These are phyloP conservation scores for Acanthisitta chloris DNA, from an alignment of 2,113 vertebrate genomes.

Conservation along the genomic window DNA sequence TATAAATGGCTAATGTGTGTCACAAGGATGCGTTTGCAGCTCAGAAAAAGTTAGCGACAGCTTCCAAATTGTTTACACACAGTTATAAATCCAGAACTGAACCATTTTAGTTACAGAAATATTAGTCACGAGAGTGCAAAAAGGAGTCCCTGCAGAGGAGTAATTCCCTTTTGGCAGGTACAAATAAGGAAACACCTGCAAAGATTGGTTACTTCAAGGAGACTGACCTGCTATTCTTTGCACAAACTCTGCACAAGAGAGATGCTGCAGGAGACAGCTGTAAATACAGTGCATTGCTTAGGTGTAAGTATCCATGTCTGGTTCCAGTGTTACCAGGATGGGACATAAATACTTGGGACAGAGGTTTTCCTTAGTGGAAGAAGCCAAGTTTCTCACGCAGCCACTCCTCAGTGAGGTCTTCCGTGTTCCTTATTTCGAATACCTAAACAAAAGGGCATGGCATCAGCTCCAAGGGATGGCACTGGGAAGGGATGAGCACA, in stretches of 20 bases:
- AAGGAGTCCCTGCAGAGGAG: slow-evolving; percentile 75
- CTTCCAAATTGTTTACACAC: slow-evolving; percentile 60
- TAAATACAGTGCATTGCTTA: slow-evolving; percentile 78
- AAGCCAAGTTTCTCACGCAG: slow-evolving; percentile 92
- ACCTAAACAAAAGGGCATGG: slow-evolving; percentile 77
- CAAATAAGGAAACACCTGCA: slow-evolving; percentile 69
- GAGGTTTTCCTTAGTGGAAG: slow-evolving; percentile 85
- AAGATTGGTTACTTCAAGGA: slow-evolving; percentile 75
- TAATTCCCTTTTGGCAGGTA: slow-evolving; percentile 73
- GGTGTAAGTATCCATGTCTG: slow-evolving; percentile 74
- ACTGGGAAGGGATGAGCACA: background rate
- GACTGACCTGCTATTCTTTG: slow-evolving; percentile 69
- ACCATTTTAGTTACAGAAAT: slow-evolving; percentile 67
- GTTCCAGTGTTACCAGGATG: slow-evolving; percentile 78
- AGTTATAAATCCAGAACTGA: slow-evolving; percentile 64
- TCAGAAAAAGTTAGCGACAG: slow-evolving; percentile 62
- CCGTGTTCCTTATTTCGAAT: slow-evolving; percentile 97
- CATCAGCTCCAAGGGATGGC: background rate
- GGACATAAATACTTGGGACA: slow-evolving; percentile 70
- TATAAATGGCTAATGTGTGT: slow-evolving; percentile 56
- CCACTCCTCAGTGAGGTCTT: slow-evolving; percentile 98
- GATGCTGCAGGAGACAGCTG: slow-evolving; percentile 66
- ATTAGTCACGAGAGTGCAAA: slow-evolving; percentile 78
- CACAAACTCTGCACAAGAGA: slow-evolving; percentile 75
- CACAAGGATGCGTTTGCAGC: slow-evolving; percentile 65